phyloP scores from a whole-genome alignment of 2,888 invertebrate genomes.

The Chelonus formosanus region DNA sequence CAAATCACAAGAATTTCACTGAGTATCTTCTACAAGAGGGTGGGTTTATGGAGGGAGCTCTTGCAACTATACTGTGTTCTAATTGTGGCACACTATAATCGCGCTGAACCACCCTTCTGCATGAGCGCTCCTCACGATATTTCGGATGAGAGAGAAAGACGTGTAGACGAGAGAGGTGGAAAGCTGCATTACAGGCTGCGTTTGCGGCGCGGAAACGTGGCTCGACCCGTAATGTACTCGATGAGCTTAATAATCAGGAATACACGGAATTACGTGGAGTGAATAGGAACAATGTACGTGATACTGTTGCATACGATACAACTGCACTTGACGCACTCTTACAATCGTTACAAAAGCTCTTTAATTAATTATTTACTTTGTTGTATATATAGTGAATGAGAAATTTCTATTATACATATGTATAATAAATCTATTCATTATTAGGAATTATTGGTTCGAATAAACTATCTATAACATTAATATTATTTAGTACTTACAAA shows the following conservation, averaged over 20 bases:
- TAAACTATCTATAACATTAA: too few relatives aligned
- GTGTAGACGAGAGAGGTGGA: slow-evolving; percentile 16
- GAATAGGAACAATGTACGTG: slow-evolving; percentile 42
- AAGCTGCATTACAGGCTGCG: slow-evolving; percentile 41
- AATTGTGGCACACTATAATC: slow-evolving; percentile 36
- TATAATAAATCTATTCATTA: too few relatives aligned
- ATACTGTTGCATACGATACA: slow-evolving; percentile 29
- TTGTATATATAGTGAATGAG: background rate
- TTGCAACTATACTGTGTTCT: slow-evolving; percentile 33
- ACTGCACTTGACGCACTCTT: slow-evolving; percentile 21
- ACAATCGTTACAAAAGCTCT: background rate
- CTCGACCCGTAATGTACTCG: slow-evolving; percentile 41
- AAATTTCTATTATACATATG: background rate
- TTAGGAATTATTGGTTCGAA: too few relatives aligned
- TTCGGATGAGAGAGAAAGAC: slow-evolving; percentile 39
- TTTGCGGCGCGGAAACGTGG: slow-evolving; percentile 39
- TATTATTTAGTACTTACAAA: too few relatives aligned
- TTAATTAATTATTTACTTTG: slow-evolving; percentile 13
- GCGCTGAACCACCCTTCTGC: slow-evolving; percentile 41
- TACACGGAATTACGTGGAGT: slow-evolving; percentile 44
- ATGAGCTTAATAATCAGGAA: slow-evolving; percentile 47
- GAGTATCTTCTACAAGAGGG: slow-evolving; percentile 20
- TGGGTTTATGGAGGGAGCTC: slow-evolving; percentile 6
- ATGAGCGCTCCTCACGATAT: slow-evolving; percentile 42
- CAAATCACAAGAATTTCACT: slow-evolving; percentile 13